A percentile compares a stretch with the other conserved stretches of the same genome.
Evolutionary conservation across 2,797 vertebrate genomes (phyloP).

Genomic region (Takifugu ocellatus): DNA sequence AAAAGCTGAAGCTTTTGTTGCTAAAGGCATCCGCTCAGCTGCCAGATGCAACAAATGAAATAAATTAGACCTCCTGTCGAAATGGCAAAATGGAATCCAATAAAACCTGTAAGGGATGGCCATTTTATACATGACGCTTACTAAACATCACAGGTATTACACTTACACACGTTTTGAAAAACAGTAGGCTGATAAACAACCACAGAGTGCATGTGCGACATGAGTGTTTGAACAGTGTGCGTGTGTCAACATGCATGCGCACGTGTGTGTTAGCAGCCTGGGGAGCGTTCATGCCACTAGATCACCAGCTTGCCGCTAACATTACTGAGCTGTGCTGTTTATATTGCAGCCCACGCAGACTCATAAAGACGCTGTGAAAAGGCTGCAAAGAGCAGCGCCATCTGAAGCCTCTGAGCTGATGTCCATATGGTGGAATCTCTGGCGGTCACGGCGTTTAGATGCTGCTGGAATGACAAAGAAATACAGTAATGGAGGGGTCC

Average conservation of each 20-base stretch:
- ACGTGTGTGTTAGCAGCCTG: conserved; percentile 20
- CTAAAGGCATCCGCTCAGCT: too few relatives aligned
- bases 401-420: conserved; percentile 32
- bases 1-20: too few relatives aligned
- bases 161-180: neutral
- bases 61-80: too few relatives aligned
- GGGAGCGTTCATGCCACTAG: conserved; percentile 26
- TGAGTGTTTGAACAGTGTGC: neutral
- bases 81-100: too few relatives aligned
- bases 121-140: too few relatives aligned
- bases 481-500: neutral
- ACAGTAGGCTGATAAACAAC: too few relatives aligned
- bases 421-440: conserved; percentile 19
- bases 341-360: conserved; percentile 42
- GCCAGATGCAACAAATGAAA: too few relatives aligned
- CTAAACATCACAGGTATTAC: neutral
- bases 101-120: too few relatives aligned
- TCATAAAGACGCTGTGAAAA: conserved; percentile 46
- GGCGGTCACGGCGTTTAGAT: neutral
- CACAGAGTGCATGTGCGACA: neutral
- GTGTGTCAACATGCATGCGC: conserved; percentile 3
- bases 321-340: conserved; percentile 59
- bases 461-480: neutral
- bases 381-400: conserved; percentile 23
- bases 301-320: conserved; percentile 26